Base-by-base conservation (phyloP, 2,888 invertebrate genomes). In the Empis stercorea region DNA sequence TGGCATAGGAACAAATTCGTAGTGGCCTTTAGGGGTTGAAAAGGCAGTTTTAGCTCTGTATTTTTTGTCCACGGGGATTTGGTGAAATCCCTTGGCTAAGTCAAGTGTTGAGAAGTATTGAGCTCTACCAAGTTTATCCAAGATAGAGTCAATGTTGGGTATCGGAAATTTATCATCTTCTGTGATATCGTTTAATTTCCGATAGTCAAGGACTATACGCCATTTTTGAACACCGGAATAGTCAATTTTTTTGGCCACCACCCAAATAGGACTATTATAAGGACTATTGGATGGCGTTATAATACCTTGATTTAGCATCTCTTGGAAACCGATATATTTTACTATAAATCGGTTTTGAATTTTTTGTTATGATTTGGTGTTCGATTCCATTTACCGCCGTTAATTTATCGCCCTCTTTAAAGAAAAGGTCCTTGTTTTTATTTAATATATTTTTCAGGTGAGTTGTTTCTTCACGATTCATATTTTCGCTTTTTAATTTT, bases 31-130 rank as follows among this genome's bases (percentile, higher is more conserved):
- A n/a, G n/a, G n/a, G n/a, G n/a, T n/a, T n/a, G n/a, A n/a, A n/a
- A n/a, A n/a, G n/a, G n/a, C n/a, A n/a, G n/a, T n/a, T n/a, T n/a
- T n/a, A n/a, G 36, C 43, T 15, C 39, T 43, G 17, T 51, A 44
- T 41, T 32, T 23, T 16, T 45, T 27, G n/a, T 45, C n/a, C 4
- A 50, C 38, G 3, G 42, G 43, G 23, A 52, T 50, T 45, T 50
- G 52, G 17, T 48, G 50, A 30, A 50, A 50, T 5, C 52, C 52
- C 17, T 48, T 50, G 16, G 45, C 45, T 13, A 45, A 20, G 16
- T 41, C 40, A 6, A 48, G 17, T 1, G 47, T 34, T 5, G 48
- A 37, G 14, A 49, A 51, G 42, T 41, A n/a, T n/a, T n/a, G n/a
- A n/a, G n/a, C n/a, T n/a, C n/a, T n/a, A n/a, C n/a, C n/a, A n/a